Evolutionary conservation across 2,888 invertebrate species (phyloP), one percentile per base, ranked within the genome.

Genomic region (Ophioninae sp.): DNA sequence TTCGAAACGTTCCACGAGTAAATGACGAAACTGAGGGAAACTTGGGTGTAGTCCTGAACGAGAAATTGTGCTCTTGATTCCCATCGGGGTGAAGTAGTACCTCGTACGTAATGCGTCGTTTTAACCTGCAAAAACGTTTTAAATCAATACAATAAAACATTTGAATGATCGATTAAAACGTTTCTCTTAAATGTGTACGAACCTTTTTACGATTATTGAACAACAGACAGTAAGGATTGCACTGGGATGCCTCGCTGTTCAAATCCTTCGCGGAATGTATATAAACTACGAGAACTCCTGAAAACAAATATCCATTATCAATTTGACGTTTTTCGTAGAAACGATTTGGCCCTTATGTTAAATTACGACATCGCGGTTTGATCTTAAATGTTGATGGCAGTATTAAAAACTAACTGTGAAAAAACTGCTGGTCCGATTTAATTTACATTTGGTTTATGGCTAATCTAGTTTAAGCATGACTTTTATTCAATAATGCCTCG

Each of bases 221-320:
- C n/a, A 94, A 88, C 83, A 94, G 93, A 87, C 94, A 94, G 86
- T 94, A 94, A 1, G 94, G 94, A 89, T 94, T 94, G 20, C 94
- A 94, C 23, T 92, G 91, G 3, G 91, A 90, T 68, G 89, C 89
- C 84, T 94, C 94, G 79, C 89, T 88, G 76, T 92, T 91, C 21
- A 94, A 92, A 87, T 93, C 93, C 68, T 92, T 92, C n/a, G 94
- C 94, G 64, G 93, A 93, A 88, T 94, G 94, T 78, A 94, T 92
- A 86, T 93, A 93, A 17, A 94, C 93, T 85, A 93, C 94, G 85
- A 94, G 87, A 56, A 94, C 94, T 37, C 94, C 94, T 89, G 93
- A 84, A 88, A 92, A 90, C 87, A 64, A 78, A 85, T 62, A n/a
- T 13, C 13, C 50, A 17, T 17, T 50, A 50, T 50, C 50, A 13